Evolutionary conservation across 2,113 vertebrate genomes (phyloP).

Genomic region (Desmodus rotundus): DNA sequence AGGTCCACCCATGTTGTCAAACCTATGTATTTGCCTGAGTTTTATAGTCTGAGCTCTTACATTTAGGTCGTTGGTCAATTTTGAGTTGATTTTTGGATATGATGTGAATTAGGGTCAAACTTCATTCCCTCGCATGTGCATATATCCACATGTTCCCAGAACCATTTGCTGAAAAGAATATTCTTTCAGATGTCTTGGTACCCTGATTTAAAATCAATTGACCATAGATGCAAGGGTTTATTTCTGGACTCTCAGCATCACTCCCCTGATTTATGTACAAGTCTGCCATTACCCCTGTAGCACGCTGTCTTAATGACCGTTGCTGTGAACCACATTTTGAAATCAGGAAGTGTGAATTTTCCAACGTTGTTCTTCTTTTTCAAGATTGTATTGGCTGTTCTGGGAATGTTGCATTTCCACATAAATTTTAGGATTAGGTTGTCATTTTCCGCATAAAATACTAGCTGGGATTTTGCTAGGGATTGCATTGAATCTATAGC

Average conservation of each 20-base stretch:
- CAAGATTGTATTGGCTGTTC: not conserved
- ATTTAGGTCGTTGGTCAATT: not conserved
- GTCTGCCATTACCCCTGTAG: not conserved
- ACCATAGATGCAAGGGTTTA: not conserved
- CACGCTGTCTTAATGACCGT: not conserved
- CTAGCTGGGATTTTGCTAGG: not conserved
- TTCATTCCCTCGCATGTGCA: not conserved
- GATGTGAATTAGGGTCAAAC: not conserved
- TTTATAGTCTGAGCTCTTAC: not conserved
- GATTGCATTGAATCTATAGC: not conserved
- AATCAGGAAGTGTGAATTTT: not conserved
- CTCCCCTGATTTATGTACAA: not conserved
- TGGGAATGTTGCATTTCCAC: not conserved
- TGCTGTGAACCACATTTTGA: not conserved
- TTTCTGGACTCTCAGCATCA: not conserved
- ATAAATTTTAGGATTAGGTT: conserved; percentile 31
- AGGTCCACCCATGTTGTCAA: not conserved
- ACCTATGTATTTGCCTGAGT: not conserved
- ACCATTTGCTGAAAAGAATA: not conserved
- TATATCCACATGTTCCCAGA: not conserved
- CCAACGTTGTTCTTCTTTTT: not conserved
- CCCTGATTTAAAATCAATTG: not conserved
- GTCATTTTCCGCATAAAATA: not conserved
- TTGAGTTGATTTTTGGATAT: not conserved
- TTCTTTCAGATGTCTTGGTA: not conserved